Evolutionary conservation across 37 sponge, comb jelly and placozoan genomes (phyloP).

Genomic region (Crambe crambe): DNA sequence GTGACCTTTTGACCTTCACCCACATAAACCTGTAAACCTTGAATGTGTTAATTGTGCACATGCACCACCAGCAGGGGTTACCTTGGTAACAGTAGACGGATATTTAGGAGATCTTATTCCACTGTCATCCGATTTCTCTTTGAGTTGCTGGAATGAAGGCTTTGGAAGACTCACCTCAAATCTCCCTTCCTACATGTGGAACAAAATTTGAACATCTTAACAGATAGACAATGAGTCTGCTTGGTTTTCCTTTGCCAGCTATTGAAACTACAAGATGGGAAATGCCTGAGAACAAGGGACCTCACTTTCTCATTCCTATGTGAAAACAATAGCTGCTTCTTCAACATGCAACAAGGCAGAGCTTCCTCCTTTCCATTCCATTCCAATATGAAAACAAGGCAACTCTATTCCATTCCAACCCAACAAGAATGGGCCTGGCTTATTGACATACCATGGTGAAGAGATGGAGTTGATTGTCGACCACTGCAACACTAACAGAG

Average conservation of each 20-base stretch:
- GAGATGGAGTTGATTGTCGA: conserved; percentile 54
- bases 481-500: conserved; percentile 55
- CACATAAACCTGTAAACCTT: conserved; percentile 56
- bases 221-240: too few species aligned
- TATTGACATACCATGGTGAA: conserved; percentile 73
- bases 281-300: too few species aligned
- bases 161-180: conserved; percentile 53
- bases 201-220: too few species aligned
- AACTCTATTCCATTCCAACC: too few species aligned
- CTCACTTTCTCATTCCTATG: too few species aligned
- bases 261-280: too few species aligned
- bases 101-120: conserved; percentile 67
- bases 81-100: conserved; percentile 74
- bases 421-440: too few species aligned
- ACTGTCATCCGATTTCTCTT: conserved; percentile 21
- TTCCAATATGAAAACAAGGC: too few species aligned
- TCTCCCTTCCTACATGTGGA: conserved; percentile 26
- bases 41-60: background rate
- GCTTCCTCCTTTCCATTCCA: too few species aligned
- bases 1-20: conserved; percentile 57
- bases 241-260: too few species aligned
- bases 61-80: background rate
- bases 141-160: conserved; percentile 34
- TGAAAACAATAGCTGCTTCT: too few species aligned
- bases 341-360: too few species aligned